Base-by-base conservation (phyloP, 1,140 invertebrate genomes). In the Drosophila setifemur region DNA sequence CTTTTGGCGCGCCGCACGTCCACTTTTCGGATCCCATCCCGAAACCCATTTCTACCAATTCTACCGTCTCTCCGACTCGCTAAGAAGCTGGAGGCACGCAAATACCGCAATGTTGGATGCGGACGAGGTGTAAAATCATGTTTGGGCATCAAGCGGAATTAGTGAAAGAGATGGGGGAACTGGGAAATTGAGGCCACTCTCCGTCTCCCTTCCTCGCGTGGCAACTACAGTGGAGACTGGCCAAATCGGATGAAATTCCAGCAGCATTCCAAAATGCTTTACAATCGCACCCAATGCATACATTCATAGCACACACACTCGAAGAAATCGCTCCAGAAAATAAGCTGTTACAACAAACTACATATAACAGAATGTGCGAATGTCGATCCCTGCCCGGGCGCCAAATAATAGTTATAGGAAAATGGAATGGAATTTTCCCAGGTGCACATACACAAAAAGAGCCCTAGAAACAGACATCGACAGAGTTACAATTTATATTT, bases 401-500 rank as follows among this genome's bases (percentile, higher is more conserved):
- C n/a, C n/a, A n/a, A n/a, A n/a, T n/a, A n/a, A n/a, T n/a, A n/a
- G n/a, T n/a, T n/a, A n/a, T n/a, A n/a, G n/a, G n/a, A n/a, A n/a
- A n/a, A n/a, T n/a, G n/a, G 7, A 8, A 8, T 28, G n/a, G 6
- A 7, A 14, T 50, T 55, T 58, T n/a, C 8, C 1, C 0, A 12
- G 11, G 21, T 57, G 52, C 26, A 43, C 12, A 35, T 9, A 35
- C 18, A 9, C 31, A 40, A n/a, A 21, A 12, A 25, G n/a, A 9
- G 9, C 7, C 3, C 44, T 19, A 14, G n/a, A 43, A 23, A 29
- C 14, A 29, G 11, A 16, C 35, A 57, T 14, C 6, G 31, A 31
- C 18, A 52, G 14, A 57, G 18, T 28, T 69, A 61, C 70, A 83
- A 82, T 83, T 77, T 83, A 78, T 78, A 78, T 78, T 74, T 79